Evolutionary conservation across 1,140 invertebrate species (phyloP).

Genomic region (Drosophila kikkawai): DNA sequence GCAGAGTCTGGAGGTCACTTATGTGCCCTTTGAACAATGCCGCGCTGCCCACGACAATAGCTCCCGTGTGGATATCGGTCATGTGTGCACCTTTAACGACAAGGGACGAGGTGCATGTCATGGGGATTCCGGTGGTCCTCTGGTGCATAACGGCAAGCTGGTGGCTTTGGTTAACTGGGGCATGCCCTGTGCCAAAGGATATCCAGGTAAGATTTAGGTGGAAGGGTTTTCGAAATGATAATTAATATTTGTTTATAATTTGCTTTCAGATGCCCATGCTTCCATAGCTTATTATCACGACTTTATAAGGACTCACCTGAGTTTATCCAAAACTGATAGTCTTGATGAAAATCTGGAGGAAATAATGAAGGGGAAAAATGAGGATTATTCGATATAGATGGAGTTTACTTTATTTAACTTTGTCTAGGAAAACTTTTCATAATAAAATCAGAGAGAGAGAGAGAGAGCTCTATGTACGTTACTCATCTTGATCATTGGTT

Average conservation of each 20-base stretch:
- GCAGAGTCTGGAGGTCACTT: conserved; percentile 77
- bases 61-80: conserved; percentile 78
- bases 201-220: conserved; percentile 61
- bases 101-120: conserved; percentile 87
- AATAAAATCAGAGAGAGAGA: no score
- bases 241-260: background rate
- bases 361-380: no score
- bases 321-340: conserved; percentile 23
- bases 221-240: background rate
- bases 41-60: conserved; percentile 70
- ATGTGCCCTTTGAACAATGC: conserved; percentile 75
- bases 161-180: conserved; percentile 87
- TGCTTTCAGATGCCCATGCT: conserved; percentile 85
- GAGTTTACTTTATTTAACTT: no score
- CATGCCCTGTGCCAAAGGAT: conserved; percentile 86
- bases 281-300: conserved; percentile 84
- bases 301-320: conserved; percentile 83
- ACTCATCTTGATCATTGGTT: no score
- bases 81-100: conserved; percentile 88
- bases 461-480: no score
- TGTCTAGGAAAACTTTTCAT: no score
- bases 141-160: conserved; percentile 84
- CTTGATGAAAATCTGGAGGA: conserved; percentile 12
- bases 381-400: conserved; percentile 8
- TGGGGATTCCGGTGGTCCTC: conserved; percentile 85